Base-by-base conservation (phyloP, 1,140 invertebrate species). In the Atta colombica region DNA sequence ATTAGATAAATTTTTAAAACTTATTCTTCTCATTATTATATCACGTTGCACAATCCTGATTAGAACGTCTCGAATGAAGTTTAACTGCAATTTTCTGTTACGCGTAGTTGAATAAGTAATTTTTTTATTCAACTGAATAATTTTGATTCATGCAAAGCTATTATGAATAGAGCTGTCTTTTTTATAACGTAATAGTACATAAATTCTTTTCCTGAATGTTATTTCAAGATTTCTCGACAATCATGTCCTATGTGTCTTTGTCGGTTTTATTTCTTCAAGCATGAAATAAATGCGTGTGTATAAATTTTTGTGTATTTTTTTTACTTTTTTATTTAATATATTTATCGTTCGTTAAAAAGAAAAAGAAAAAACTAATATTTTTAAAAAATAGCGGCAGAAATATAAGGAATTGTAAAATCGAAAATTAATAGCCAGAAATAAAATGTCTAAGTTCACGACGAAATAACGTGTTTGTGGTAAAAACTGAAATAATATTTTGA, bases 131-230 rank as follows among this genome's bases (percentile, higher is more conserved):
- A n/a, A 10, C n/a, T 58, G 8, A 58, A 75, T 61, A 14, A 77
- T 77, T 3, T 45, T 77, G 21, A 60, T 10, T 2, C 14, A 21
- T 10, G n/a, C 31, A 7, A 18, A 77, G 14, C 14, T 16, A 7
- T 61, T 58, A 35, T 8, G 6, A 12, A 18, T 77, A 28, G 16
- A 5, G n/a, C 12, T 55, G 35, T 25, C 72, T n/a, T 28, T 31
- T 28, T 16, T 35, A 12, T 2, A 14, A 16, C 35, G 61, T 45
- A 77, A 77, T 61, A 18, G 4, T 28, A 77, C 16, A 49, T 77
- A 25, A 65, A 77, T 63, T 77, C 39, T 77, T 61, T 49, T 63
- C 7, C 8, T 16, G 2, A 61, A 77, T 31, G 58, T 77, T 77
- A 63, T 65, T 77, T 77, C 39, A 49, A 65, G 18, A 65, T 65